Percentiles rank a stretch among this genome's conserved stretches.
Evolutionary conservation across 2,797 vertebrate species (phyloP).

Genomic region (Passerculus sandwichensis): DNA sequence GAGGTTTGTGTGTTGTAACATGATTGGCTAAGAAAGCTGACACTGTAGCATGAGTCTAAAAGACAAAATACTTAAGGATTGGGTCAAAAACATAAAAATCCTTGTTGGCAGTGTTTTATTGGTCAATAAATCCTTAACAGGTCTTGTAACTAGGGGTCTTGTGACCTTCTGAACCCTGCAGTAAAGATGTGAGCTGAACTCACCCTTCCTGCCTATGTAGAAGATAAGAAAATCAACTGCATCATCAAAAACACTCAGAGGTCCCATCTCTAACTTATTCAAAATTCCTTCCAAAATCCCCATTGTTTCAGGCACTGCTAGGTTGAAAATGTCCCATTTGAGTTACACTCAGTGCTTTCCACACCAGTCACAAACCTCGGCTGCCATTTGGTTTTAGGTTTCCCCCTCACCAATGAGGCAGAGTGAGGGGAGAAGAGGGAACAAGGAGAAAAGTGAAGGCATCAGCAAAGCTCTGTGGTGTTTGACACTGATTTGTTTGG

Average conservation of each 20-base stretch:
- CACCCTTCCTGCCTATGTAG: not conserved
- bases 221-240: not conserved
- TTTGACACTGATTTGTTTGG: not conserved
- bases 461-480: not conserved
- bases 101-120: not conserved
- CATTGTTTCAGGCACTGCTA: not conserved
- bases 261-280: not conserved
- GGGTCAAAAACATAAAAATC: not conserved
- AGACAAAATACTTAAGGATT: not conserved
- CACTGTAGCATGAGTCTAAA: not conserved
- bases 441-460: not conserved
- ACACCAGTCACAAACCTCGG: not conserved
- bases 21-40: not conserved
- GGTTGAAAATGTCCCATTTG: not conserved
- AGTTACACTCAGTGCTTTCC: not conserved
- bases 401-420: not conserved
- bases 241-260: not conserved
- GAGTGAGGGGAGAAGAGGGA: fast-evolving
- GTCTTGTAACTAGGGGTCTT: not conserved
- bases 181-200: not conserved
- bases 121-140: not conserved
- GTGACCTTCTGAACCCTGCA: not conserved
- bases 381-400: not conserved
- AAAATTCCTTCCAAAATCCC: not conserved
- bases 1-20: not conserved